phyloP scores from a whole-genome alignment of 2,797 vertebrate species.

The Oreortyx pictus region DNA sequence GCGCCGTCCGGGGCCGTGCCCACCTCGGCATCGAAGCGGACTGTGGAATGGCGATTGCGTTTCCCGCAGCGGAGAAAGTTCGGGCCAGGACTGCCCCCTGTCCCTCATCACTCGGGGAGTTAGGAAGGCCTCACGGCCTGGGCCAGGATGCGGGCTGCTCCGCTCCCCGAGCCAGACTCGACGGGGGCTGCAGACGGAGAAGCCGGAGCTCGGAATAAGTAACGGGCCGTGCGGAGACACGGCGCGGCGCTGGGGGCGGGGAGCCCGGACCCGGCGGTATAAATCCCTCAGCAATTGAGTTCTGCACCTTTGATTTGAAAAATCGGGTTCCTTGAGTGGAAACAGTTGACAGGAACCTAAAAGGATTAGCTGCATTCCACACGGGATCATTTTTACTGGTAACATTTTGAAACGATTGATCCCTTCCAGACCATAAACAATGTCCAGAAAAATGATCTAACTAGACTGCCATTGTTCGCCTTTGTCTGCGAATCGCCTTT shows the following conservation, averaged over 20 bases:
- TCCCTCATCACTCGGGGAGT: background rate
- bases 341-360: conserved; percentile 82
- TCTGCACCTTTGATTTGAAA: conserved; percentile 82
- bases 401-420: conserved; percentile 82
- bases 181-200: background rate
- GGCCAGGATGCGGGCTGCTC: background rate
- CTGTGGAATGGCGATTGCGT: background rate
- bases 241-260: background rate
- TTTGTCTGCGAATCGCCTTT: conserved; percentile 64
- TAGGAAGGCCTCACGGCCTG: background rate
- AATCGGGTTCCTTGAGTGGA: conserved; percentile 81
- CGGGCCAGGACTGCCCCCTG: background rate
- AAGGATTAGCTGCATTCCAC: conserved; percentile 84
- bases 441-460: conserved; percentile 81
- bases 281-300: conserved; percentile 77
- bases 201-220: background rate
- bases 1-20: no score
- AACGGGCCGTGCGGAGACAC: background rate
- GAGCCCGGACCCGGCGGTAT: conserved; percentile 32
- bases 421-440: conserved; percentile 78
- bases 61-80: background rate
- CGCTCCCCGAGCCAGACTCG: background rate
- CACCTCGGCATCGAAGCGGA: background rate
- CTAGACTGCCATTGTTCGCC: conserved; percentile 74
- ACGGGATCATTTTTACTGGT: conserved; percentile 83